Evolutionary conservation across 2,888 invertebrate genomes (phyloP), one percentile per base, ranked within the genome.

Genomic region (Hipparchia semele): DNA sequence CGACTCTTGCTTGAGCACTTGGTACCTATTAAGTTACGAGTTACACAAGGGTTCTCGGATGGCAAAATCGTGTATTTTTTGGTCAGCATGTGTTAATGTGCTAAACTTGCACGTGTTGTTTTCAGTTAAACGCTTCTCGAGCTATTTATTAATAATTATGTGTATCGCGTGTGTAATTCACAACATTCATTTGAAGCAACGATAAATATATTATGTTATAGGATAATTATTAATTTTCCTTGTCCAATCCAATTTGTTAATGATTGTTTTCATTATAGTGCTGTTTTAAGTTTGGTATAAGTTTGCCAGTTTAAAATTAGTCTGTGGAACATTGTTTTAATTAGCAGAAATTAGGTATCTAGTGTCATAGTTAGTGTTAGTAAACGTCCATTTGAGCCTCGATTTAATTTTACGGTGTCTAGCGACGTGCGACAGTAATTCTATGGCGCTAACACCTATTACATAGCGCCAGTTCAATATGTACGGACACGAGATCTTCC

Each of bases 91-190:
- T 64, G 45, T 62, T 9, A 4, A 39, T 66, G 54, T 54, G 54
- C 39, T 39, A 39, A 13, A 39, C n/a, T 54, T n/a, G 54, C 68
- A 59, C 68, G 68, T 68, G 68, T 58, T 59, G 58, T 49, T 46
- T 59, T 49, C 49, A 9, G 49, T 49, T 68, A 39, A 2, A 58
- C 58, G 23, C 7, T n/a, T 5, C 12, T 46, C 49, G 45, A 23
- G 8, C 54, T 39, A 39, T 39, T 39, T 23, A 23, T 39, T 39
- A 39, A 39, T 5, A 39, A 39, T 39, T 4, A 39, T 39, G 39
- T 39, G 5, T 39, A 39, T 39, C 5, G 39, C 39, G 39, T 39
- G 39, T 39, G 39, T 39, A 39, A 39, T 39, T 39, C 39, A 5
- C 5, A 39, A 39, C 5, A 39, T 39, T 39, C 39, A 39, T 39